These are phyloP conservation scores for Cylloceria caligata DNA, from an alignment of 2,888 invertebrate genomes.

Conservation along the genomic window DNA sequence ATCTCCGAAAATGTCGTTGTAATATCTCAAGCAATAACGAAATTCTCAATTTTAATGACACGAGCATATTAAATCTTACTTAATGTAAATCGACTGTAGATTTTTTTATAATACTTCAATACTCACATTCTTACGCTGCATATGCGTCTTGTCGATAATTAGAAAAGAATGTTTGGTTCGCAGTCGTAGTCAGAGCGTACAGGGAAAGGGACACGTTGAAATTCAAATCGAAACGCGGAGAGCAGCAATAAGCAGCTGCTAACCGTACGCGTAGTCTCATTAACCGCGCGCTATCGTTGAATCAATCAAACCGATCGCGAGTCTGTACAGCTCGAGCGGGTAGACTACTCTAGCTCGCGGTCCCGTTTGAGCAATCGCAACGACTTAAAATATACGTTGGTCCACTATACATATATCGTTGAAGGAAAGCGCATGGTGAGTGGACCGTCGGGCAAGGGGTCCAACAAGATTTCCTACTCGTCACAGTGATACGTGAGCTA, in stretches of 20 bases:
- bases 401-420: background rate
- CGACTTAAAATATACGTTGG: slow-evolving; percentile 45
- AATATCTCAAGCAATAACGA: background rate
- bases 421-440: slow-evolving; percentile 4
- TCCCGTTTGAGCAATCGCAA: slow-evolving; percentile 59
- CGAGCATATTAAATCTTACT: background rate
- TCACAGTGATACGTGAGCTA: slow-evolving; percentile 14
- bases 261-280: slow-evolving; percentile 64
- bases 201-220: slow-evolving; percentile 54
- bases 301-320: slow-evolving; percentile 67
- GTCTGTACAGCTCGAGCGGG: background rate
- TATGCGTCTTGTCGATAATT: background rate
- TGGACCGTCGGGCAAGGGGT: slow-evolving; percentile 1
- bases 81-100: background rate
- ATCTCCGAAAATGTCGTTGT: no score
- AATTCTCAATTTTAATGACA: background rate
- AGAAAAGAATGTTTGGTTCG: slow-evolving; percentile 29
- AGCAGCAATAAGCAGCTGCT: slow-evolving; percentile 34
- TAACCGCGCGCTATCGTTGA: slow-evolving; percentile 69
- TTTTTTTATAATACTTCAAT: background rate
- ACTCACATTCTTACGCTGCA: background rate
- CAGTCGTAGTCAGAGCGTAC: slow-evolving; percentile 44
- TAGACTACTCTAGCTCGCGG: slow-evolving; percentile 24
- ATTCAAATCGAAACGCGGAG: slow-evolving; percentile 71
- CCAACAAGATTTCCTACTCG: slow-evolving; percentile 2